Evolutionary conservation across 2,797 vertebrate species (phyloP).

Genomic region (Miichthys miiuy): DNA sequence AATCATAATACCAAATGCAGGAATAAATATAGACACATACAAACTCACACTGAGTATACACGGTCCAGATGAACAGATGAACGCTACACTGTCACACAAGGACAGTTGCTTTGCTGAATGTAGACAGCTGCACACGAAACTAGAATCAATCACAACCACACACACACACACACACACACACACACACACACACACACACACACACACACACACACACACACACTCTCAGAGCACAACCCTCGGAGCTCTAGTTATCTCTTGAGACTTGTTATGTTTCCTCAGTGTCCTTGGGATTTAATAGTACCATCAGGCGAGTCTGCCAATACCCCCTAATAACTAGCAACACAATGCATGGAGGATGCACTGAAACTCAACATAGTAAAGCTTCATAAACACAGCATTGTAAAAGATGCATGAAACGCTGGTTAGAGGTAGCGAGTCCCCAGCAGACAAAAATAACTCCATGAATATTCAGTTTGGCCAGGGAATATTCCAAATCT

Average conservation of each 20-base stretch:
- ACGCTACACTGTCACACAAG: slow-evolving; percentile 38
- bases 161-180: not conserved
- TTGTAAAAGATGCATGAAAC: slow-evolving; percentile 6
- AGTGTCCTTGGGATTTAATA: slow-evolving; percentile 73
- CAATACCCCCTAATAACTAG: slow-evolving; percentile 50
- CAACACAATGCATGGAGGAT: slow-evolving; percentile 32
- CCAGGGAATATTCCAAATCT: slow-evolving; percentile 51
- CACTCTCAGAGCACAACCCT: slow-evolving; percentile 12
- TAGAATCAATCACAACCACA: slow-evolving; percentile 44
- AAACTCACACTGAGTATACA: not conserved
- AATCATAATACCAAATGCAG: slow-evolving; percentile 30
- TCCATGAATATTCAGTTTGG: slow-evolving; percentile 59
- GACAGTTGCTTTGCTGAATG: slow-evolving; percentile 43
- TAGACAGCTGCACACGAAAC: slow-evolving; percentile 39
- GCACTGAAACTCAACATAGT: slow-evolving; percentile 1
- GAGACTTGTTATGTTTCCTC: slow-evolving; percentile 73
- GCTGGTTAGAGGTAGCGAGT: not conserved
- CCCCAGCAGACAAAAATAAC: slow-evolving; percentile 47
- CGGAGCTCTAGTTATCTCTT: slow-evolving; percentile 52
- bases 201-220: not conserved
- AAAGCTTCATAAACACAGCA: slow-evolving; percentile 24
- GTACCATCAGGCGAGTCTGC: slow-evolving; percentile 45
- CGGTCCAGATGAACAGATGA: slow-evolving; percentile 1
- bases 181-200: not conserved
- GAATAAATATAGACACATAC: slow-evolving; percentile 31